Percentiles rank a stretch among this genome's conserved stretches.
These are phyloP conservation scores for Ligdia adustata DNA, from an alignment of 2,888 invertebrate species.

Conservation along the genomic window DNA sequence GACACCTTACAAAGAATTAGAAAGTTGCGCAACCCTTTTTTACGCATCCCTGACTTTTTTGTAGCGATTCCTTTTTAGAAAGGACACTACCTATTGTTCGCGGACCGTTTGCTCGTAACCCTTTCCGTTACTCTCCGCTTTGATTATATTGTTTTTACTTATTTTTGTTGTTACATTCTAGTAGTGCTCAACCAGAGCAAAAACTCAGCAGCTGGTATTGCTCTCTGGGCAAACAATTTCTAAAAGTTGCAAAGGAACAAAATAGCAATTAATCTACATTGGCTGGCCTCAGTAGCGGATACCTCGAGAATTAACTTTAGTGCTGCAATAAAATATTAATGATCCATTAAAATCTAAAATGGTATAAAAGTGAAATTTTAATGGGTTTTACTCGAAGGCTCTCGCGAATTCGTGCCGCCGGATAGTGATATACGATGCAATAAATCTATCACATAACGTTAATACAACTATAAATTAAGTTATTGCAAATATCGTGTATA, in stretches of 20 bases:
- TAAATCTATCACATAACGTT: conserved; percentile 65
- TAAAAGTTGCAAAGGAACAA: too few species aligned
- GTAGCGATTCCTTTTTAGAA: conserved; percentile 67
- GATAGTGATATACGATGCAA: conserved; percentile 70
- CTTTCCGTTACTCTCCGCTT: conserved; percentile 74
- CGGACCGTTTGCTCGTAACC: conserved; percentile 72
- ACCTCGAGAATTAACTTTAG: conserved; percentile 80
- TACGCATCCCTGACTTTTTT: conserved; percentile 69
- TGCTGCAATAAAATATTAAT: conserved; percentile 79
- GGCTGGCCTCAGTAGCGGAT: conserved; percentile 74
- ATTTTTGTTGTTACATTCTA: conserved; percentile 51
- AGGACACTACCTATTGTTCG: conserved; percentile 70
- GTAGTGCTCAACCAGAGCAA: conserved; percentile 19
- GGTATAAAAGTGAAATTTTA: conserved; percentile 81
- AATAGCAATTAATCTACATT: conserved; percentile 63
- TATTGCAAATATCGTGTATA: conserved; percentile 40
- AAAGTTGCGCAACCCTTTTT: conserved; percentile 83
- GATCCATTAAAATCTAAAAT: conserved; percentile 80
- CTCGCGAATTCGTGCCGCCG: conserved; percentile 63
- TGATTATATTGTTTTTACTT: conserved; percentile 60
- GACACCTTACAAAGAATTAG: conserved; percentile 80
- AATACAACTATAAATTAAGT: conserved; percentile 55
- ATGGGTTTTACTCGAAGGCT: conserved; percentile 67
- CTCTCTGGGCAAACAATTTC: too few species aligned
- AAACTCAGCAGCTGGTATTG: not conserved